Evolutionary conservation across 53 echinoderm and acorn worm species (phyloP).

Genomic region (Zoroaster sp.): DNA sequence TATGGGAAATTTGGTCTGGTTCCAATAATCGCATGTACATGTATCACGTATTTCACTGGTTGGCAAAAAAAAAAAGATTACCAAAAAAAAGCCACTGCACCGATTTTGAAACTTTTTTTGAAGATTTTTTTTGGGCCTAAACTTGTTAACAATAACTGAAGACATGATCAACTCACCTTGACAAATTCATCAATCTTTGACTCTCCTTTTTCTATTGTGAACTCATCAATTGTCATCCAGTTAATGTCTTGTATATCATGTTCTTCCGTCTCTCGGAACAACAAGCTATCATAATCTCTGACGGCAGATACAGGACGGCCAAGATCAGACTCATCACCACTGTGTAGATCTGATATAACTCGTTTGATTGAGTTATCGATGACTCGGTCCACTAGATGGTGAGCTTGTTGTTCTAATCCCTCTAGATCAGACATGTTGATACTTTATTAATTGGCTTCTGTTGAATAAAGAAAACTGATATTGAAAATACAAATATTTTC

Average conservation of each 20-base stretch:
- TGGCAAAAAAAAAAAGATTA: too few relatives aligned
- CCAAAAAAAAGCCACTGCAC: too few relatives aligned
- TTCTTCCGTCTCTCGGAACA: conserved; percentile 82
- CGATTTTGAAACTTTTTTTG: too few relatives aligned
- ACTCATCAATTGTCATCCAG: conserved; percentile 87
- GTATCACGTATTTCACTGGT: too few relatives aligned
- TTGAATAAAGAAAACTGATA: background rate
- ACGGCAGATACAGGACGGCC: conserved; percentile 85
- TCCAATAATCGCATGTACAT: too few relatives aligned
- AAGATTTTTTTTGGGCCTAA: too few relatives aligned
- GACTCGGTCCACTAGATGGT: conserved; percentile 84
- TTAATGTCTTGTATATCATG: conserved; percentile 82
- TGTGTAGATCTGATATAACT: conserved; percentile 73
- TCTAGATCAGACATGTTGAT: conserved; percentile 2
- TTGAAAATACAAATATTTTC: background rate
- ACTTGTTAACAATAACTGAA: background rate
- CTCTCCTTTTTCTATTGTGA: conserved; percentile 76
- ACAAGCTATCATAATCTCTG: conserved; percentile 79
- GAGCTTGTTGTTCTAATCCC: conserved; percentile 78
- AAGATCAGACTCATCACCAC: conserved; percentile 53
- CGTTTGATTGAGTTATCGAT: conserved; percentile 91
- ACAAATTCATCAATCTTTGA: conserved; percentile 95
- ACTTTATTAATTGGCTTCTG: too few relatives aligned
- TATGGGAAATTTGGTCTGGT: too few relatives aligned
- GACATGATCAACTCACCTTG: conserved; percentile 63